Percentiles rank a stretch among this genome's conserved stretches.
These are phyloP conservation scores for Lasius fuliginosus DNA, from an alignment of 2,888 invertebrate species.

Conservation along the genomic window DNA sequence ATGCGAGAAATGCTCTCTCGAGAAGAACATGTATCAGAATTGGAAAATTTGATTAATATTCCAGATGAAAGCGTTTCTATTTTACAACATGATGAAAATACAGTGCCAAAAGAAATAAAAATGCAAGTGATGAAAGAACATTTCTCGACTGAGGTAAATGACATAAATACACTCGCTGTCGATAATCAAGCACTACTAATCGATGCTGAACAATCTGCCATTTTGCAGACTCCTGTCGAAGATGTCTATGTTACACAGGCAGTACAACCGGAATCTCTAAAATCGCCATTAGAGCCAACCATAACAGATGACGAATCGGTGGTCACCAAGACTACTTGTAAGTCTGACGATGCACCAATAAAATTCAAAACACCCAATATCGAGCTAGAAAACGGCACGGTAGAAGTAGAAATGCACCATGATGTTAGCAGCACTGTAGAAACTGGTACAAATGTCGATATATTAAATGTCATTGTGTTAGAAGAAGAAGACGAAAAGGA, in stretches of 20 bases:
- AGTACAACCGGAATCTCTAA: constrained; percentile 53
- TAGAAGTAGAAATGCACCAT: constrained; percentile 85
- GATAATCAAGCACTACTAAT: constrained; percentile 69
- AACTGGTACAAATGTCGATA: constrained; percentile 68
- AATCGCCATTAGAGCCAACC: constrained; percentile 70
- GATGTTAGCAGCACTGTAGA: constrained; percentile 83
- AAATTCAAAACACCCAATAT: constrained; percentile 78
- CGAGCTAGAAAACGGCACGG: constrained; percentile 84
- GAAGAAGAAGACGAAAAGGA: constrained; percentile 66
- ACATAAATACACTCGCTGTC: constrained; percentile 44
- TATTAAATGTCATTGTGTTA: constrained; percentile 67
- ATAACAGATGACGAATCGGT: constrained; percentile 77
- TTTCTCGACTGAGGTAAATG: constrained; percentile 78
- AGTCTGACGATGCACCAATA: constrained; percentile 83
- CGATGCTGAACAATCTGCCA: constrained; percentile 76
- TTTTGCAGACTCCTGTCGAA: constrained; percentile 80
- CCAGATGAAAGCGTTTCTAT: background rate
- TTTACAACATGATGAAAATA: constrained; percentile 22
- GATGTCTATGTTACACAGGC: constrained; percentile 62
- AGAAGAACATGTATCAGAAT: background rate
- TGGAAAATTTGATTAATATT: background rate
- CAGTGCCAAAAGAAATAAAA: constrained; percentile 27
- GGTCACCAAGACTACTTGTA: constrained; percentile 81
- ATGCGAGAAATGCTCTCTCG: background rate
- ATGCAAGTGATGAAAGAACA: constrained; percentile 64